Conservation (phyloP, 2,888 invertebrate genomes). For the Xanthorhoe spadicearia region DNA sequence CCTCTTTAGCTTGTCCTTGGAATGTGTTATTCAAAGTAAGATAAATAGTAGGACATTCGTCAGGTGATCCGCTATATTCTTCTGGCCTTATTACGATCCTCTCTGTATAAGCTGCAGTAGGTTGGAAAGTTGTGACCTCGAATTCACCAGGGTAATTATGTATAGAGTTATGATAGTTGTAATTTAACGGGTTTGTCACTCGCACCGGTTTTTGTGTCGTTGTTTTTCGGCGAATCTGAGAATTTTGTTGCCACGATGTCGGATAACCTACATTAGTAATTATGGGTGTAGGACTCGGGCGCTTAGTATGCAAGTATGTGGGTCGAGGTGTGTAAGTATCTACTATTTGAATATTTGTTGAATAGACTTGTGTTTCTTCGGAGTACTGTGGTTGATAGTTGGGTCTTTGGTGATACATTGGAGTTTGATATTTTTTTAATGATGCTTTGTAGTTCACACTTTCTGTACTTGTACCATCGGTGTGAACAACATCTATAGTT, state of each 20-base stretch:
- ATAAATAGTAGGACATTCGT: slow-evolving; percentile 85
- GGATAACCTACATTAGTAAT: slow-evolving; percentile 79
- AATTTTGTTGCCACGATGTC: slow-evolving; percentile 59
- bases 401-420: slow-evolving; percentile 47
- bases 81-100: slow-evolving; percentile 79
- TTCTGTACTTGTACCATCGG: slow-evolving; percentile 43
- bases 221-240: slow-evolving; percentile 51
- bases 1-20: slow-evolving; percentile 85
- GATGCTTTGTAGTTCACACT: slow-evolving; percentile 45
- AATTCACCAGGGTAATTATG: slow-evolving; percentile 63
- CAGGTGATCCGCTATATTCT: slow-evolving; percentile 73
- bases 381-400: slow-evolving; percentile 53
- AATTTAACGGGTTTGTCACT: slow-evolving; percentile 62
- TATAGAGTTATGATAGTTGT: slow-evolving; percentile 65
- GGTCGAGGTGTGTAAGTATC: slow-evolving; percentile 64
- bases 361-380: slow-evolving; percentile 63
- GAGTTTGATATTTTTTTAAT: slow-evolving; percentile 45
- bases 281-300: slow-evolving; percentile 67
- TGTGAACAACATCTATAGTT: slow-evolving; percentile 40
- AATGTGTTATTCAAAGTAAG: slow-evolving; percentile 82
- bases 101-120: slow-evolving; percentile 71
- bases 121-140: slow-evolving; percentile 77
- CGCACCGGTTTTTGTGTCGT: slow-evolving; percentile 65
- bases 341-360: slow-evolving; percentile 64
- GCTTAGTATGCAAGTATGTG: slow-evolving; percentile 65